Conservation (phyloP, 2,797 vertebrate genomes). For the Neostethus bicornis region DNA sequence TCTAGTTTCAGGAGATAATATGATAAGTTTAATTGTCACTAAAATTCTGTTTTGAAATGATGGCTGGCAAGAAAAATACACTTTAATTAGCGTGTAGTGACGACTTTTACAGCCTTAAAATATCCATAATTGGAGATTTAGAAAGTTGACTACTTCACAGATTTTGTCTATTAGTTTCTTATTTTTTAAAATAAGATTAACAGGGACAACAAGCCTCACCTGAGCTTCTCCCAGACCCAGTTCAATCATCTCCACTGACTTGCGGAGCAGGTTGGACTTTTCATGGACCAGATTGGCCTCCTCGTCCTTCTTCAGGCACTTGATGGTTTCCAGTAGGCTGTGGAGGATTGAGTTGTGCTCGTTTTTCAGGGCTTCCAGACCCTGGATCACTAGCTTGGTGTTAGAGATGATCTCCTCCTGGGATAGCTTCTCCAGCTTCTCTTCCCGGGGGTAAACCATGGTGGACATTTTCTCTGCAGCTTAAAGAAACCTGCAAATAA, state of each 20-base stretch:
- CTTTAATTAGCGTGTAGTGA: no score
- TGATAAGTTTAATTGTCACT: no score
- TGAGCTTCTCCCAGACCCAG: constrained; percentile 96
- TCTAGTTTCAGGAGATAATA: no score
- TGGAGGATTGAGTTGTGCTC: constrained; percentile 98
- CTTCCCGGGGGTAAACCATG: constrained; percentile 91
- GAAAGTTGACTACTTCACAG: no score
- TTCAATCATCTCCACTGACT: constrained; percentile 98
- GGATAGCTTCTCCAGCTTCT: constrained; percentile 93
- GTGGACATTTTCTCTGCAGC: constrained; percentile 84
- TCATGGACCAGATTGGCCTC: constrained; percentile 96
- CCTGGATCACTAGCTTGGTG: constrained; percentile 96
- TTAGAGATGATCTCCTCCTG: constrained; percentile 99
- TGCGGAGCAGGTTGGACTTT: constrained; percentile 94
- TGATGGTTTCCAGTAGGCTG: constrained; percentile 96
- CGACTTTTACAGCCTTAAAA: no score
- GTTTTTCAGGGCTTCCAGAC: constrained; percentile 95
- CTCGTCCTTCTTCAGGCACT: constrained; percentile 98
- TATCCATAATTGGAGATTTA: no score
- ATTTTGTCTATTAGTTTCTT: no score
- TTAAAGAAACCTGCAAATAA: constrained; percentile 69
- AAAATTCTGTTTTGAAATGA: no score
- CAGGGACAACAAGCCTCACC: constrained; percentile 75
- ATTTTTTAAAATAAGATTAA: no score
- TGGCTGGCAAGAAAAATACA: no score